phyloP scores from a whole-genome alignment of 2,888 invertebrate genomes.

The Chymomyza procnemis region DNA sequence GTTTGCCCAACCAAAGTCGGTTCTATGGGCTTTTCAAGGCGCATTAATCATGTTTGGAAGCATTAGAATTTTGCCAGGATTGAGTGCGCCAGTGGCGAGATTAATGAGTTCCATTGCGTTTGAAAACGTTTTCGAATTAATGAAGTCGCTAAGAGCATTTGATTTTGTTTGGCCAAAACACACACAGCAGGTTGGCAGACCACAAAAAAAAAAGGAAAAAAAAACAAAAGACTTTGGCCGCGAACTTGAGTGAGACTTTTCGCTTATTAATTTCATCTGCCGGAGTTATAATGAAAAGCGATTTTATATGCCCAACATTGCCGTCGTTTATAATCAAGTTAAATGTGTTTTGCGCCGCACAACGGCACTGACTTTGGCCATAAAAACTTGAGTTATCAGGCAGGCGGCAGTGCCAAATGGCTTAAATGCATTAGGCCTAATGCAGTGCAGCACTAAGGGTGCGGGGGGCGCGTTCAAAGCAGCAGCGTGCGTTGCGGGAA shows the following conservation, averaged over 20 bases:
- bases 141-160: constrained; percentile 61
- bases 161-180: constrained; percentile 64
- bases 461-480: constrained; percentile 1
- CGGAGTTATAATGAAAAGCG: constrained; percentile 61
- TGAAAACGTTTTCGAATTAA: constrained; percentile 71
- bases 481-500: not conserved
- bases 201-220: no score
- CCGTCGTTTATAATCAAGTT: constrained; percentile 71
- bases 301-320: constrained; percentile 68
- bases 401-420: constrained; percentile 46
- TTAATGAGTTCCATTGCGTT: constrained; percentile 65
- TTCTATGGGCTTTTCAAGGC: constrained; percentile 17
- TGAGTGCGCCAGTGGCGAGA: constrained; percentile 48
- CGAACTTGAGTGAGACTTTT: constrained; percentile 16
- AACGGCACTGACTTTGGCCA: constrained; percentile 28
- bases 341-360: constrained; percentile 52
- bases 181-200: constrained; percentile 37
- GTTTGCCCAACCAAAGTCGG: constrained; percentile 3
- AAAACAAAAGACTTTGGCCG: constrained; percentile 22
- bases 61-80: constrained; percentile 42
- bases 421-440: constrained; percentile 48
- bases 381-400: constrained; percentile 67
- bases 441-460: not conserved
- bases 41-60: constrained; percentile 58
- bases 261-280: constrained; percentile 67